Conservation (phyloP, 2,888 invertebrate genomes). For the Hololepta plana region DNA sequence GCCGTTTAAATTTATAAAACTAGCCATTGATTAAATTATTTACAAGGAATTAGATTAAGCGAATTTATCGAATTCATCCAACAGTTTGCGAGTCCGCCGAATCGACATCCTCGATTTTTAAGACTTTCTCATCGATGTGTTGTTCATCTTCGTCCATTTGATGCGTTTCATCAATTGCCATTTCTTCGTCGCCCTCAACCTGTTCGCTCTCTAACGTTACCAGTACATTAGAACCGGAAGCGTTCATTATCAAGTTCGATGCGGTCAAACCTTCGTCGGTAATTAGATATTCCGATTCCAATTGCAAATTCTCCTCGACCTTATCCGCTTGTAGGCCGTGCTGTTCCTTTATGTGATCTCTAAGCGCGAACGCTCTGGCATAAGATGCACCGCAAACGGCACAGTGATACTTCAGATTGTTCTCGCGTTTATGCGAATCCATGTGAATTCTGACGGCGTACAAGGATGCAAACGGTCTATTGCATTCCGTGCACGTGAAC, state of each 20-base stretch:
- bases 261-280: too few relatives aligned
- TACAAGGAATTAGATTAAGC: neutral
- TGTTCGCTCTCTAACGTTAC: conserved; percentile 1
- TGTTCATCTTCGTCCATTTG: neutral
- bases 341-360: conserved; percentile 52
- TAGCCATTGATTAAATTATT: too few relatives aligned
- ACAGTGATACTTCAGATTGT: conserved; percentile 53
- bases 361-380: conserved; percentile 54
- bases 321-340: conserved; percentile 35
- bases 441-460: conserved; percentile 62
- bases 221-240: too few relatives aligned
- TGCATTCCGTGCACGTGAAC: conserved; percentile 57
- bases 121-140: neutral
- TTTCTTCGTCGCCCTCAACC: conserved; percentile 14
- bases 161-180: conserved; percentile 10
- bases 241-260: too few relatives aligned
- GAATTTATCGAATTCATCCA: neutral
- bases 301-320: conserved; percentile 12
- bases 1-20: too few relatives aligned
- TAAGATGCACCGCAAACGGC: conserved; percentile 58
- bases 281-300: too few relatives aligned
- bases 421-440: conserved; percentile 50
- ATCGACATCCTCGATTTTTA: neutral
- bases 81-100: neutral
- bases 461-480: conserved; percentile 58